Evolutionary conservation across 2,888 invertebrate species (phyloP).

Genomic region (Cecidostiba fungosa): DNA sequence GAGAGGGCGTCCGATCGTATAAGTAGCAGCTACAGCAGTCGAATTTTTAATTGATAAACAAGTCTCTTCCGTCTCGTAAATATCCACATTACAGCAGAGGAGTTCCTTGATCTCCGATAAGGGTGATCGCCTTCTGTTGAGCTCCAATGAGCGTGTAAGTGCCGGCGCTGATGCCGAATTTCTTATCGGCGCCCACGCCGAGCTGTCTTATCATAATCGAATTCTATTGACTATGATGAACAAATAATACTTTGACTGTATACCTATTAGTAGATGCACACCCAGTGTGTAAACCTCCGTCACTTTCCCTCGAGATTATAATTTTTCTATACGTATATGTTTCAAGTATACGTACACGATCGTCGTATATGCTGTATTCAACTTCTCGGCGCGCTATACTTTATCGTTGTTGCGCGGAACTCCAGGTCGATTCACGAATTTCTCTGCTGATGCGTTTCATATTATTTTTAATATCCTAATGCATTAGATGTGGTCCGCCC

Average conservation of each 20-base stretch:
- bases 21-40: neutral
- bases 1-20: neutral
- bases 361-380: neutral
- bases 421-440: neutral
- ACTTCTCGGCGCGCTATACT: neutral
- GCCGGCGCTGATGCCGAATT: neutral
- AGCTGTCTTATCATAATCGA: conserved; percentile 49
- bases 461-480: neutral
- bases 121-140: neutral
- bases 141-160: neutral
- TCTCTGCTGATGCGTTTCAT: neutral
- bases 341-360: neutral
- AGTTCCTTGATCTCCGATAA: conserved; percentile 7
- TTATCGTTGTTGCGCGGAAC: neutral
- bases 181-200: neutral
- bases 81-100: neutral
- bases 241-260: neutral
- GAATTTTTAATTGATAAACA: conserved; percentile 52
- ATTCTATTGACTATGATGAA: conserved; percentile 23
- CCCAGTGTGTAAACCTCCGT: neutral
- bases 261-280: neutral
- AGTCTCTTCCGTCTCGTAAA: conserved; percentile 40
- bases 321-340: neutral
- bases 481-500: neutral
- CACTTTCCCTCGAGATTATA: too few species aligned